Evolutionary conservation across 2,113 vertebrate species (phyloP).

Genomic region (Pygoscelis adeliae): DNA sequence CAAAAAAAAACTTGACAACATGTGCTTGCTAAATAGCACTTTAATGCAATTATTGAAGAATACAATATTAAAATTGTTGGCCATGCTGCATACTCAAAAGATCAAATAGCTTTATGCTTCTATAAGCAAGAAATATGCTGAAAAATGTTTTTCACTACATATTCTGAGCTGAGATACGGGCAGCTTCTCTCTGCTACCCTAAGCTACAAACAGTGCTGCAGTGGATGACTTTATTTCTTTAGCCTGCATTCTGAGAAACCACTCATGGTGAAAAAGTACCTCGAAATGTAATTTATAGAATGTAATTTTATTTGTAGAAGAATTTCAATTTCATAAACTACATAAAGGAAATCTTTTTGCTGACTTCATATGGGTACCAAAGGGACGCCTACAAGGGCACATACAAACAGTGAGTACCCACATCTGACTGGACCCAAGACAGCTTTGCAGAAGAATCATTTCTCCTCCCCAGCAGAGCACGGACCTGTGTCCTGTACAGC

Average conservation of each 20-base stretch:
- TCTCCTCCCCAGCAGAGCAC: background rate
- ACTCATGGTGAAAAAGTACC: fast-evolving
- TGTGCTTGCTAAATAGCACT: background rate
- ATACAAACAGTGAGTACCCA: background rate
- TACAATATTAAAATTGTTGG: background rate
- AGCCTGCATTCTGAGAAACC: background rate
- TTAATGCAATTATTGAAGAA: background rate
- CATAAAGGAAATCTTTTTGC: background rate
- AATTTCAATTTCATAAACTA: background rate
- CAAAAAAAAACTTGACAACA: background rate
- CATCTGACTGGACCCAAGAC: fast-evolving
- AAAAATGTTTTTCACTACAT: background rate
- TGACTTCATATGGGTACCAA: background rate
- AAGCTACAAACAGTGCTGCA: background rate
- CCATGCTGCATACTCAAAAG: background rate
- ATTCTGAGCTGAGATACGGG: background rate
- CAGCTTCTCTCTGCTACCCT: background rate
- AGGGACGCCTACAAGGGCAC: background rate
- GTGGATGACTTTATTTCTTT: background rate
- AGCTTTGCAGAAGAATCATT: background rate
- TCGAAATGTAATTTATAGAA: background rate
- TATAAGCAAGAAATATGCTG: background rate
- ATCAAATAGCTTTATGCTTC: background rate
- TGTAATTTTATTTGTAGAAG: background rate
- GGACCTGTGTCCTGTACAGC: background rate